These are phyloP conservation scores for Caenorhabditis brenneri DNA, from an alignment of 1,140 invertebrate genomes.

Conservation along the genomic window DNA sequence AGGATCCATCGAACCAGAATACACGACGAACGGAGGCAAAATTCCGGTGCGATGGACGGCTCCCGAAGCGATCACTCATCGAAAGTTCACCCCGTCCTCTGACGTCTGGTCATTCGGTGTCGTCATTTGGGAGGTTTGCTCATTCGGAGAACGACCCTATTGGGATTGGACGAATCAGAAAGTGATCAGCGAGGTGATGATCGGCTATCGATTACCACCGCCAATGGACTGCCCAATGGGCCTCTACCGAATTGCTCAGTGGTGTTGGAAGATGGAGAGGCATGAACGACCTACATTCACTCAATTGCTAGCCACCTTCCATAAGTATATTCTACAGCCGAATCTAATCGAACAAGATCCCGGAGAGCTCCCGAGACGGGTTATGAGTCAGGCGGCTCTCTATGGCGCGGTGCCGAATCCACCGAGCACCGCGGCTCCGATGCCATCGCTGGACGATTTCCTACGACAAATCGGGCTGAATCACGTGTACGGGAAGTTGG, in stretches of 20 bases:
- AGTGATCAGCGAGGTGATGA: conserved; percentile 56
- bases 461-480: conserved; percentile 40
- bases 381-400: background rate
- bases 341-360: conserved; percentile 29
- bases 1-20: conserved; percentile 95
- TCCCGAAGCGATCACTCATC: conserved; percentile 96
- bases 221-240: conserved; percentile 80
- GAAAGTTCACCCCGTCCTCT: conserved; percentile 96
- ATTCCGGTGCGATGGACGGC: conserved; percentile 99
- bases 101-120: conserved; percentile 99
- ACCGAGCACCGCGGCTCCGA: background rate
- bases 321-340: conserved; percentile 27
- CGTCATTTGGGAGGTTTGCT: conserved; percentile 99
- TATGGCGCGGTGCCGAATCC: background rate
- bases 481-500: conserved; percentile 21
- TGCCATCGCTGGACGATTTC: conserved; percentile 50
- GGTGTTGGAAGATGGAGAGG: conserved; percentile 97
- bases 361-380: background rate
- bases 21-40: conserved; percentile 96
- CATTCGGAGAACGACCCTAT: conserved; percentile 93
- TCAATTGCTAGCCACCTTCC: conserved; percentile 52
- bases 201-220: conserved; percentile 75
- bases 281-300: conserved; percentile 92
- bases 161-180: conserved; percentile 99
- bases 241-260: conserved; percentile 95